Percentiles rank a stretch among this genome's conserved stretches.
Evolutionary conservation across 2,888 invertebrate genomes (phyloP).

Genomic region (Carcina quercana): DNA sequence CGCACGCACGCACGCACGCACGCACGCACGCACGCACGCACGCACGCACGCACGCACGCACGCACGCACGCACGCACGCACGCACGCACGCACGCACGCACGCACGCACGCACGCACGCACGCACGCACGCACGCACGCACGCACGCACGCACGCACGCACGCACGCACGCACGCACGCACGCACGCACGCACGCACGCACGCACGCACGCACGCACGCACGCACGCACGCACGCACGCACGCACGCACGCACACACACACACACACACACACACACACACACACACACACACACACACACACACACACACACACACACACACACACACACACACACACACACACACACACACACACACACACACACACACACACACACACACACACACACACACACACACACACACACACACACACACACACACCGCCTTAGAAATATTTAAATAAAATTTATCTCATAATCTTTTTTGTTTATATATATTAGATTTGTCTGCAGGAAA

Average conservation of each 20-base stretch:
- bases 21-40: neutral
- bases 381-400: conserved; percentile 3
- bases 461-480: no score
- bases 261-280: conserved; percentile 2
- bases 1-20: neutral
- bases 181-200: conserved; percentile 1
- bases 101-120: conserved; percentile 1
- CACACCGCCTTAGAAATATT: neutral
- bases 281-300: conserved; percentile 3
- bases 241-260: conserved; percentile 2
- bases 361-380: conserved; percentile 3
- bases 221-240: conserved; percentile 2
- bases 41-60: neutral
- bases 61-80: neutral
- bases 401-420: conserved; percentile 2
- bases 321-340: conserved; percentile 3
- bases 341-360: conserved; percentile 3
- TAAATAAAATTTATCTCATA: no score
- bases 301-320: conserved; percentile 2
- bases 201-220: conserved; percentile 3
- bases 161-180: conserved; percentile 2
- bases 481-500: no score
- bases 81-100: neutral
- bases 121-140: conserved; percentile 2
- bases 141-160: conserved; percentile 1